Evolutionary conservation across 2,797 vertebrate genomes (phyloP).

Genomic region (Champsocephalus gunnari): DNA sequence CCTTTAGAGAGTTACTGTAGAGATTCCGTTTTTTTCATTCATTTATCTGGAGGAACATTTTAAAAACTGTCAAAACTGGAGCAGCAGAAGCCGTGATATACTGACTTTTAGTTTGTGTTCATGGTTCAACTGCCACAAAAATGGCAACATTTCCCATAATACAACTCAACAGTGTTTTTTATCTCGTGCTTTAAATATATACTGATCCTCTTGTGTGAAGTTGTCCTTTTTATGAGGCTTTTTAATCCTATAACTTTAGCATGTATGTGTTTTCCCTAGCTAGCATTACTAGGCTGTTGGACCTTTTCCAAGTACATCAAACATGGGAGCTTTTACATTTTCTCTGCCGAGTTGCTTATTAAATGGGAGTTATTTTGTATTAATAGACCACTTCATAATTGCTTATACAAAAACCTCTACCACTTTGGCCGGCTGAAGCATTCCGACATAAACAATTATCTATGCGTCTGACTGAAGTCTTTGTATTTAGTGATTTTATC

Average conservation of each 20-base stretch:
- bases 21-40: not conserved
- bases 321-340: not conserved
- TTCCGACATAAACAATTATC: constrained; percentile 66
- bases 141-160: not conserved
- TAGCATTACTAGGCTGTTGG: not conserved
- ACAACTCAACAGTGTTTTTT: not conserved
- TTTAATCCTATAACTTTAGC: not conserved
- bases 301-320: not conserved
- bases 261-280: not conserved
- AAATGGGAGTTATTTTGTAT: constrained; percentile 22
- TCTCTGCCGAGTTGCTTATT: constrained; percentile 8
- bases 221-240: not conserved
- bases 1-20: not conserved
- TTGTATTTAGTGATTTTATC: constrained; percentile 72
- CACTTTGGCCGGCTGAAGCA: constrained; percentile 50
- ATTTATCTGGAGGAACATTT: no score
- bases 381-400: constrained; percentile 33
- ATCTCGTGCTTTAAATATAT: not conserved
- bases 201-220: not conserved
- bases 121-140: not conserved
- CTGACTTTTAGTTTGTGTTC: not conserved
- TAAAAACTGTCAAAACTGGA: not conserved
- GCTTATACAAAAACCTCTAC: constrained; percentile 34
- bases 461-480: constrained; percentile 69
- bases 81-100: not conserved